A percentile compares a stretch with the other conserved stretches of the same genome.
These are phyloP conservation scores for Aphelinus atriplicis DNA, from an alignment of 1,140 invertebrate species.

Conservation along the genomic window DNA sequence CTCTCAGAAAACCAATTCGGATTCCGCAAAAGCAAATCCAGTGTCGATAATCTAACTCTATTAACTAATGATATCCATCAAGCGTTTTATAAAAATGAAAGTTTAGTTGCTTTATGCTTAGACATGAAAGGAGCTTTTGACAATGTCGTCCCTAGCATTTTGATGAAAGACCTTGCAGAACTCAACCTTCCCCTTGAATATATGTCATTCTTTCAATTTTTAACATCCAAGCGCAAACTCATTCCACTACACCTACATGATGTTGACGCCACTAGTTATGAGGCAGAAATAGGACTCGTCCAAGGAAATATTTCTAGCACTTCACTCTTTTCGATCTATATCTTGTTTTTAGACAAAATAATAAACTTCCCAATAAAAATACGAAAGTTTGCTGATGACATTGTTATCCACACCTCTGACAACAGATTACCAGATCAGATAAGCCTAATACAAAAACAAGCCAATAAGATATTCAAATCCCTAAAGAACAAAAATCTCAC, in stretches of 20 bases:
- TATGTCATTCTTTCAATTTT: no score
- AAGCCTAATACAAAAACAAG: neutral
- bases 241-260: no score
- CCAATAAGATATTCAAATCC: neutral
- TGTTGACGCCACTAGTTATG: no score
- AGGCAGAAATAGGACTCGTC: neutral
- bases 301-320: constrained; percentile 1
- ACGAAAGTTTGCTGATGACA: neutral
- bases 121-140: no score
- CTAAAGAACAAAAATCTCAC: neutral
- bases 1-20: neutral
- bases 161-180: no score
- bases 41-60: constrained; percentile 17
- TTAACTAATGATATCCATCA: neutral
- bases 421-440: neutral
- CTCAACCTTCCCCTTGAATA: no score
- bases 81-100: no score
- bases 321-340: constrained; percentile 4
- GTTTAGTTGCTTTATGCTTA: neutral
- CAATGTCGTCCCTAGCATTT: no score
- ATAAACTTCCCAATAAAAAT: neutral
- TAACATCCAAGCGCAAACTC: no score
- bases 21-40: neutral
- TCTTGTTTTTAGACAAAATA: neutral
- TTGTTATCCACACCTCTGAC: neutral